Percentiles rank a stretch among this genome's conserved stretches.
Conservation (phyloP, 2,797 vertebrate genomes). For the Trichosurus vulpecula region DNA sequence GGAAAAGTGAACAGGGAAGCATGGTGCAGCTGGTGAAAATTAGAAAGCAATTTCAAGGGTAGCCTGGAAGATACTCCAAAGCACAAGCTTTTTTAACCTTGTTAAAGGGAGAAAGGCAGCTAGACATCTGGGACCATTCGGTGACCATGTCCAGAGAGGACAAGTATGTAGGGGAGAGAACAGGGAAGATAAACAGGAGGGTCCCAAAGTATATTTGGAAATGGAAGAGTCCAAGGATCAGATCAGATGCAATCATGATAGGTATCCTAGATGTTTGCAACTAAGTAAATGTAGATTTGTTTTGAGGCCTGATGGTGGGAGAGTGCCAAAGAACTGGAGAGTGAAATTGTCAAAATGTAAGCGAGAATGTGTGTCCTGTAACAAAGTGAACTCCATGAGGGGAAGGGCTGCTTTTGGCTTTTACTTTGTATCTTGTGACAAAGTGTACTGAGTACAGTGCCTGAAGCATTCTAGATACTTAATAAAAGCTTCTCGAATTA, state of each 20-base stretch:
- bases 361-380: neutral
- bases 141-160: neutral
- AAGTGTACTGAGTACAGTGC: neutral
- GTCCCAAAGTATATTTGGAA: constrained; percentile 1
- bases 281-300: neutral
- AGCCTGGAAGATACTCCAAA: neutral
- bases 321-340: neutral
- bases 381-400: too few relatives aligned
- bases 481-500: neutral
- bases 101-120: neutral
- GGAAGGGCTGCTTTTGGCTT: too few relatives aligned
- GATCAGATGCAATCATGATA: neutral
- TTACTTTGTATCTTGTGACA: too few relatives aligned
- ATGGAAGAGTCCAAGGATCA: neutral
- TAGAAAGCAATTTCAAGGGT: neutral
- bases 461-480: neutral
- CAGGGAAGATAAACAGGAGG: neutral
- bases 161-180: neutral
- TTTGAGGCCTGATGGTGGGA: neutral
- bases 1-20: neutral
- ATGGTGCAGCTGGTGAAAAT: neutral
- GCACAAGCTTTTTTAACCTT: neutral
- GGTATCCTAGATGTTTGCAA: neutral
- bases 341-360: neutral
- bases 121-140: neutral